Percentiles rank a stretch among this genome's conserved stretches.
Conservation (phyloP, 2,888 invertebrate genomes). For the Hecatera dysodea region DNA sequence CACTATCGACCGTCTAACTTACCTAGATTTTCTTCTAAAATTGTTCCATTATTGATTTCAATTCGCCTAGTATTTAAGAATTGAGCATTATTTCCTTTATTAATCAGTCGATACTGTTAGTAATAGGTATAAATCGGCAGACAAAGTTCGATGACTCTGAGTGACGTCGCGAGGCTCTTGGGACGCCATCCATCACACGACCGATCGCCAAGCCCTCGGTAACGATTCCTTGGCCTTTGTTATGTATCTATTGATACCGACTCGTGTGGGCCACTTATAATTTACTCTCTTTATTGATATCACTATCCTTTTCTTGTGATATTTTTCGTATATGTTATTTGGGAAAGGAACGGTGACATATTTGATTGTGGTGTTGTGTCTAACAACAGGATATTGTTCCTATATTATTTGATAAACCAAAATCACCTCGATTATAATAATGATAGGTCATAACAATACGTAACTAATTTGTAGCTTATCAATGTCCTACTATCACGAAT, state of each 20-base stretch:
- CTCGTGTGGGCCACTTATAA: constrained; percentile 54
- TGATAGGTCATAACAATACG: neutral
- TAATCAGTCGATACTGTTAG: constrained; percentile 33
- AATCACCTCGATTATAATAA: constrained; percentile 16
- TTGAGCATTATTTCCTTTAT: constrained; percentile 14
- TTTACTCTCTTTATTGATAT: constrained; percentile 51
- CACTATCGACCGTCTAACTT: too few relatives aligned
- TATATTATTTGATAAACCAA: constrained; percentile 3
- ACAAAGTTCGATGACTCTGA: constrained; percentile 73
- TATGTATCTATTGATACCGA: constrained; percentile 70
- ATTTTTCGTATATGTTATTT: constrained; percentile 23
- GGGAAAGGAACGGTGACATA: neutral
- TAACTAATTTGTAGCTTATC: constrained; percentile 2
- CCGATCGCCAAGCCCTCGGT: constrained; percentile 70
- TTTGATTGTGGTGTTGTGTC: neutral
- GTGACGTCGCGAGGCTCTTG: constrained; percentile 72
- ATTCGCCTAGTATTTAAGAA: neutral
- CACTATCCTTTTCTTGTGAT: constrained; percentile 8
- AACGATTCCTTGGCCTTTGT: constrained; percentile 72
- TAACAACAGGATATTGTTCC: neutral
- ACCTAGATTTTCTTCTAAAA: too few relatives aligned
- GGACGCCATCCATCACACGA: constrained; percentile 76
- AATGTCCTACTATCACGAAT: neutral
- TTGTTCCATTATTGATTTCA: too few relatives aligned
- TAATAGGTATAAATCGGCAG: constrained; percentile 66